Evolutionary conservation across 2,888 invertebrate species (phyloP).

Genomic region (Acronicta aceris): DNA sequence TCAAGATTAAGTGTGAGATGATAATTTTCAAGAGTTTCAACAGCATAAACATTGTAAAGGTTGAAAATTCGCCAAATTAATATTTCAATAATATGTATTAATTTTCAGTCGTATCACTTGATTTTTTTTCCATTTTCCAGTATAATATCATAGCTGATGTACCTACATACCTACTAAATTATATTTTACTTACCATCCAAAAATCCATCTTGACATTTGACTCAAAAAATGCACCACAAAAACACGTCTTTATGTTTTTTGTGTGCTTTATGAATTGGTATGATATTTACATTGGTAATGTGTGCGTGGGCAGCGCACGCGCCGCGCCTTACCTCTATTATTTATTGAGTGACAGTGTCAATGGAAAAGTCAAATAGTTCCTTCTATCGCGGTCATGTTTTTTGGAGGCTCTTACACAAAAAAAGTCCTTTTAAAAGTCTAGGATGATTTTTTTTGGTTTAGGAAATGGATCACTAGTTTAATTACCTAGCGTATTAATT

Average conservation of each 20-base stretch:
- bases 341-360: slow-evolving; percentile 67
- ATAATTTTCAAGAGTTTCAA: no score
- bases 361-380: slow-evolving; percentile 66
- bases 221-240: slow-evolving; percentile 29
- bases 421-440: neutral
- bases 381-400: slow-evolving; percentile 46
- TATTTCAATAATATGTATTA: no score
- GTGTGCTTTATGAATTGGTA: slow-evolving; percentile 56
- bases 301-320: slow-evolving; percentile 76
- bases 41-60: no score
- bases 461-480: no score
- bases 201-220: neutral
- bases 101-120: no score
- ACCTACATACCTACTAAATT: no score
- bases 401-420: slow-evolving; percentile 45
- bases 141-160: no score
- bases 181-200: neutral
- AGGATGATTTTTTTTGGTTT: neutral
- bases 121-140: no score
- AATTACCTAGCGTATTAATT: no score
- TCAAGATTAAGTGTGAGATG: no score
- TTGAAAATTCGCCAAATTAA: no score
- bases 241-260: slow-evolving; percentile 13
- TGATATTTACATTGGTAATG: slow-evolving; percentile 73
- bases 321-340: slow-evolving; percentile 70